Evolutionary conservation across 2,888 invertebrate species (phyloP), one percentile per base, ranked within the genome.

Genomic region (Scaeva pyrastri): DNA sequence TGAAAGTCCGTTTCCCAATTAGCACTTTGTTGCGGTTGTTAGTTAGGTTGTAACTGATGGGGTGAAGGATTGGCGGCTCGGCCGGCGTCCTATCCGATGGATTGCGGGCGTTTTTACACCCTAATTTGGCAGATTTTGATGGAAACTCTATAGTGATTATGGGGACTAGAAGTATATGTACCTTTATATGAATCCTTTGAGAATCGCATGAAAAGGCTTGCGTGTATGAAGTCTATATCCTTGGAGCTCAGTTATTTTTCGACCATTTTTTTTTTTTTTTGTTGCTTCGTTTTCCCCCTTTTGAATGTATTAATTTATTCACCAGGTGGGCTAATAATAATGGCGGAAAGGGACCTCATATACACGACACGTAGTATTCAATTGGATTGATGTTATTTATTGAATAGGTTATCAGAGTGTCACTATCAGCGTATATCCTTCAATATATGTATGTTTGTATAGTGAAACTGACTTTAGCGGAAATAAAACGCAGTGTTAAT

Each of bases 71-170:
- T 71, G 74, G 52, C 31, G 76, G 19, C 43, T n/a, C n/a, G n/a
- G 36, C 21, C 60, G 71, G 43, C 43, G 75, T 41, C 50, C 43
- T 23, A 58, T 21, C 36, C 26, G 26, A 21, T 45, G 72, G 43
- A 80, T 39, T 77, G 66, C 3, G 73, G 73, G 70, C 72, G 70
- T 73, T 81, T 77, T 82, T 82, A 82, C 73, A 82, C 77, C 77
- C 82, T 86, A 82, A 82, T 82, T 86, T 86, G 73, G 82, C 73
- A 74, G 82, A 82, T 86, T 82, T 86, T 74, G 70, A 86, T 82
- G 70, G 77, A 82, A 64, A 16, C 70, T 58, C 71, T 73, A n/a
- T n/a, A 64, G 64, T 85, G 85, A 85, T 85, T 85, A 81, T n/a
- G n/a, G n/a, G 81, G 23, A 36, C 7, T 19, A 2, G 48, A 19